Percentiles rank a stretch among this genome's conserved stretches.
phyloP scores from a whole-genome alignment of 2,113 vertebrate genomes.

The Cyanoderma ruficeps region DNA sequence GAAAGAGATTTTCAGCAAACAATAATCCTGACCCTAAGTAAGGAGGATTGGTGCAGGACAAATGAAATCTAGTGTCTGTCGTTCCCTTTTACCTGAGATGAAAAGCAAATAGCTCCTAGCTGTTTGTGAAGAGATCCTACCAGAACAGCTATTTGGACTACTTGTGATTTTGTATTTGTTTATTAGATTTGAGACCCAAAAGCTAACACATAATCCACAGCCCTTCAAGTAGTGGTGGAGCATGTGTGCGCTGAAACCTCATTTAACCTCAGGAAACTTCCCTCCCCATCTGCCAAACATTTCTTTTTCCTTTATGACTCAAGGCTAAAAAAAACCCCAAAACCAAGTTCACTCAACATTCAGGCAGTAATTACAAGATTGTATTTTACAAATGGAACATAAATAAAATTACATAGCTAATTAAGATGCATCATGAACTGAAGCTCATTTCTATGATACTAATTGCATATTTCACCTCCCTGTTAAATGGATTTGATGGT shows the following conservation, averaged over 20 bases:
- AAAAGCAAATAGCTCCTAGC: background rate
- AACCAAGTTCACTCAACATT: background rate
- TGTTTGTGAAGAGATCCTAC: background rate
- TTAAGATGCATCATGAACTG: conserved; percentile 64
- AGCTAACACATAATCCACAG: background rate
- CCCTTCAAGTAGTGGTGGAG: background rate
- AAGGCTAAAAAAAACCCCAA: background rate
- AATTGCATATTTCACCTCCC: conserved; percentile 54
- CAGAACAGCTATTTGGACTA: background rate
- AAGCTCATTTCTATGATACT: conserved; percentile 30
- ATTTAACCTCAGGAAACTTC: background rate
- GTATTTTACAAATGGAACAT: conserved; percentile 66
- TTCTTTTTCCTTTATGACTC: background rate
- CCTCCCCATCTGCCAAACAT: background rate
- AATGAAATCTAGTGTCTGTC: background rate
- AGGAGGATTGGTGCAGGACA: background rate
- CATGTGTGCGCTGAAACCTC: background rate
- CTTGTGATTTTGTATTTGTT: background rate
- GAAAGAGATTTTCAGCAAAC: background rate
- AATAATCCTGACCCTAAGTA: background rate
- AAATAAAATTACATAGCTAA: conserved; percentile 73
- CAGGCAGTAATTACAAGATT: conserved; percentile 45
- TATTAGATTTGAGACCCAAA: background rate
- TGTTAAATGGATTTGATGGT: conserved; percentile 47
- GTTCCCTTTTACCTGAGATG: background rate